Evolutionary conservation across 2,888 invertebrate species (phyloP).

Genomic region (Epinotia demarniana): DNA sequence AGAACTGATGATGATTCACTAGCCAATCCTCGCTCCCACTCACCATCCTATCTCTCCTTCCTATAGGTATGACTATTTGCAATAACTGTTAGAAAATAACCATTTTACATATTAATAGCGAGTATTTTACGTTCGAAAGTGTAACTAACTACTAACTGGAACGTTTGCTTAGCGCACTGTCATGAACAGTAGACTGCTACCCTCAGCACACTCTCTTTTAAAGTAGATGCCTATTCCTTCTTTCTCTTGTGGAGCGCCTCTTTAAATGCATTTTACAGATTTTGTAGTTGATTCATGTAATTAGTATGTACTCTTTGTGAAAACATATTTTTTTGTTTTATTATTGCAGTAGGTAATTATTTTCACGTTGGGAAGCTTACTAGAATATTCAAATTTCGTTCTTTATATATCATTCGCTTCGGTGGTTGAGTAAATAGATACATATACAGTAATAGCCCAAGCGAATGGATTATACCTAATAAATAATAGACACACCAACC

Average conservation of each 20-base stretch:
- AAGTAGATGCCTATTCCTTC: constrained; percentile 5
- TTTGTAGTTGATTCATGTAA: constrained; percentile 16
- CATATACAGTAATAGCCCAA: background rate
- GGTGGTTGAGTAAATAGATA: background rate
- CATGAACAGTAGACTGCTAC: constrained; percentile 20
- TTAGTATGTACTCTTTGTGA: background rate
- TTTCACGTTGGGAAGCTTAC: background rate
- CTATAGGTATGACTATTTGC: constrained; percentile 54
- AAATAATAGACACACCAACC: background rate
- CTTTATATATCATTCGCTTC: background rate
- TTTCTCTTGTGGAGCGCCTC: background rate
- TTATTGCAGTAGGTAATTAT: background rate
- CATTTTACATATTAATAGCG: constrained; percentile 11
- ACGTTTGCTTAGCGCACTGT: constrained; percentile 39
- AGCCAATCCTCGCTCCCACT: constrained; percentile 38
- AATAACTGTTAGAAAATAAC: constrained; percentile 47
- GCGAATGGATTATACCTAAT: background rate
- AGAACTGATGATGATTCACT: constrained; percentile 32
- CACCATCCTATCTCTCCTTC: constrained; percentile 43
- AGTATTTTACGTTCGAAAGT: constrained; percentile 20
- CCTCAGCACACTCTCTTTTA: constrained; percentile 7
- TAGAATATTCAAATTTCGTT: background rate
- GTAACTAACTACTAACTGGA: constrained; percentile 42
- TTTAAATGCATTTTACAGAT: constrained; percentile 5
- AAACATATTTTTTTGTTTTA: background rate